Evolutionary conservation across 1,140 invertebrate genomes (phyloP).

Genomic region (Vanessa atalanta): DNA sequence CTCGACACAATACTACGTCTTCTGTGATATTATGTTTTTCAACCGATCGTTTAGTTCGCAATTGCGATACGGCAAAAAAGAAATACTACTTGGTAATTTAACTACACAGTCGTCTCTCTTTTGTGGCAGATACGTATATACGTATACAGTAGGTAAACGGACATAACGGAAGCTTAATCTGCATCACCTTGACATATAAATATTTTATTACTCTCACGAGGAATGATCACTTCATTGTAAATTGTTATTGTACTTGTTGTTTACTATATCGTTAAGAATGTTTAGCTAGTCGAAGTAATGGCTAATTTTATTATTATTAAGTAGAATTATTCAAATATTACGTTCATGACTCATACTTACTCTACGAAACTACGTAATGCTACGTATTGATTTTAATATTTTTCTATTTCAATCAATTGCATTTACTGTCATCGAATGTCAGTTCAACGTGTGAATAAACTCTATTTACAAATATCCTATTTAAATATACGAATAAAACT

Average conservation of each 20-base stretch:
- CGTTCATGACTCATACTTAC: background rate
- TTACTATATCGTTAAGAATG: background rate
- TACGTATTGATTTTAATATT: too few relatives aligned
- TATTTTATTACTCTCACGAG: background rate
- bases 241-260: too few relatives aligned
- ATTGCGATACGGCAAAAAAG: constrained; percentile 54
- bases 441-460: too few relatives aligned
- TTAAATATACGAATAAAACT: too few relatives aligned
- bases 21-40: constrained; percentile 50
- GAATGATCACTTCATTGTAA: background rate
- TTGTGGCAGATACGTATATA: background rate
- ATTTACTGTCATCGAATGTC: too few relatives aligned
- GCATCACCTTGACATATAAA: constrained; percentile 6
- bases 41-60: constrained; percentile 64
- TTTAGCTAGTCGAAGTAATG: background rate
- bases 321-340: background rate
- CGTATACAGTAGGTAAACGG: background rate
- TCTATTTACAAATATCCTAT: too few relatives aligned
- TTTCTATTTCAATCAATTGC: too few relatives aligned
- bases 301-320: too few relatives aligned
- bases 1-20: constrained; percentile 24
- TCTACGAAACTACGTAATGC: too few relatives aligned
- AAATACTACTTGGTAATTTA: constrained; percentile 62
- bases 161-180: background rate
- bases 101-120: constrained; percentile 13